Conservation (phyloP, 2,888 invertebrate species). For the Torymus aiolomorphi region DNA sequence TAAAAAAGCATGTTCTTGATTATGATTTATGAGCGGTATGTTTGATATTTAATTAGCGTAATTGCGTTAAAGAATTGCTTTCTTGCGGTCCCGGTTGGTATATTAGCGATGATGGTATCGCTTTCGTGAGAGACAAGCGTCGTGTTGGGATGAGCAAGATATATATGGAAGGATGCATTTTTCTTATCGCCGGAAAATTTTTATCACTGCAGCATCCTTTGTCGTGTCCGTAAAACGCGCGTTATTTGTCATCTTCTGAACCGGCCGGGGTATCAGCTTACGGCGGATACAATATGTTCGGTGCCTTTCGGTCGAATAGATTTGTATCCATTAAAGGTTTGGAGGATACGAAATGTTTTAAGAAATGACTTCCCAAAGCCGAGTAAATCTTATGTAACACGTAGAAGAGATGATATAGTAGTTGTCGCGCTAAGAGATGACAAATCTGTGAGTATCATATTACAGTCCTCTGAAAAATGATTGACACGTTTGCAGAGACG, state of each 20-base stretch:
- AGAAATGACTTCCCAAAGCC: no score
- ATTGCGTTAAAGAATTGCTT: background rate
- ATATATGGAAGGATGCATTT: background rate
- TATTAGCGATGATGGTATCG: no score
- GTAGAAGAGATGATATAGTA: no score
- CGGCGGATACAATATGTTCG: constrained; percentile 46
- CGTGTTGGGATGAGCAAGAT: constrained; percentile 6
- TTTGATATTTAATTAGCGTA: background rate
- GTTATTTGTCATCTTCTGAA: constrained; percentile 46
- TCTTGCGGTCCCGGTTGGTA: background rate
- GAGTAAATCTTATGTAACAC: no score
- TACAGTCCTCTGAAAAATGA: no score
- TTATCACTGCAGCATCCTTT: background rate
- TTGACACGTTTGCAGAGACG: no score
- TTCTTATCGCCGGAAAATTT: constrained; percentile 19
- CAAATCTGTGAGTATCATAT: no score
- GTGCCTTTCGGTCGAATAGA: constrained; percentile 4
- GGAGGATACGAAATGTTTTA: no score
- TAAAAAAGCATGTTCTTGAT: background rate
- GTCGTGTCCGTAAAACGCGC: constrained; percentile 38
- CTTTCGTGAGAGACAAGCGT: background rate
- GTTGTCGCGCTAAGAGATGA: no score
- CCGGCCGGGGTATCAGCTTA: constrained; percentile 29
- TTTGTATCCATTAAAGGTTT: background rate
- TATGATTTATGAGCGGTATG: background rate